phyloP scores from a whole-genome alignment of 1,140 invertebrate species.

The Eriocheir sinensis region DNA sequence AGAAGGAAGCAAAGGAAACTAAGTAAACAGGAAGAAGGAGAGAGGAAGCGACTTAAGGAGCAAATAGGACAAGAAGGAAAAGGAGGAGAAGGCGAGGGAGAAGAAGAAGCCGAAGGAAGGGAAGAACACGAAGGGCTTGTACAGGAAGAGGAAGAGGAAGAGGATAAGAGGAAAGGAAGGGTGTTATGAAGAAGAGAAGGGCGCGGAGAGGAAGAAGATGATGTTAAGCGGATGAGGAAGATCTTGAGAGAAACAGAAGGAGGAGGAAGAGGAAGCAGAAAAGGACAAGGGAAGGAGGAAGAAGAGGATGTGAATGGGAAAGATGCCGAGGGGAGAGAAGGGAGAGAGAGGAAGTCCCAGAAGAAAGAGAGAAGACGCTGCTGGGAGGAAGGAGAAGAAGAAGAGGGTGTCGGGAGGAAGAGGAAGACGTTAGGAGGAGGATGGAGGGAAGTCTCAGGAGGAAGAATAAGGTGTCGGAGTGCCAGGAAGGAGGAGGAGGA shows the following conservation, averaged over 20 bases:
- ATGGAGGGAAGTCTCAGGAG: neutral
- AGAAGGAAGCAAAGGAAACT: neutral
- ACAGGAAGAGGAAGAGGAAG: neutral
- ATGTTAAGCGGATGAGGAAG: neutral
- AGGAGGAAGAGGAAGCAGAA: neutral
- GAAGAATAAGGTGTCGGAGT: conserved; percentile 1
- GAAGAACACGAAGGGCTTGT: neutral
- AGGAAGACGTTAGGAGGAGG: neutral
- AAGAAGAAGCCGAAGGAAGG: neutral
- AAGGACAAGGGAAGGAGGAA: neutral
- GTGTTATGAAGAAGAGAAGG: neutral
- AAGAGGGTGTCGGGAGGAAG: neutral
- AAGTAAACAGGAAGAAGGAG: neutral
- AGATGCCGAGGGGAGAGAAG: neutral
- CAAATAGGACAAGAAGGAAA: neutral
- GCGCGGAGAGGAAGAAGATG: neutral
- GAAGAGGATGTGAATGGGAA: neutral
- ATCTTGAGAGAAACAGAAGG: neutral
- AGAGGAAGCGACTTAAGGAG: neutral
- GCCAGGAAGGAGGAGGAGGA: neutral
- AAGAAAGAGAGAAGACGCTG: neutral
- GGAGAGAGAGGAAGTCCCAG: neutral
- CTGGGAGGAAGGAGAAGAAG: neutral
- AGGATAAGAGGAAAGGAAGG: neutral
- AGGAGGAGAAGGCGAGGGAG: neutral